Evolutionary conservation across 2,888 invertebrate species (phyloP), one percentile per base, ranked within the genome.

Genomic region (Drosophila ustulata): DNA sequence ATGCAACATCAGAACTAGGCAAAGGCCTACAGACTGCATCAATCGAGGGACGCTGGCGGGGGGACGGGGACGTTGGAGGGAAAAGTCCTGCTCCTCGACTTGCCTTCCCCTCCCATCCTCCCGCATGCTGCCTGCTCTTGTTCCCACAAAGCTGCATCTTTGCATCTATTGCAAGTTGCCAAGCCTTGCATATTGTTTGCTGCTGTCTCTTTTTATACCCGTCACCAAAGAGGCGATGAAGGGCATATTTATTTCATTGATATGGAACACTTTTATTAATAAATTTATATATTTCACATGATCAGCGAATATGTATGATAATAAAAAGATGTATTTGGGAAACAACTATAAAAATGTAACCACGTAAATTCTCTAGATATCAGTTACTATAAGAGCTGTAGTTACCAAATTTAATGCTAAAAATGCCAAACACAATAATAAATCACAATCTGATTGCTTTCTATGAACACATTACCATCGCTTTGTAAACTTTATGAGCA

Each of bases 1-100:
- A 82, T 87, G 88, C 88, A 80, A 72, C 72, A 64, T 51, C 70
- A 49, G 23, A 59, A 63, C 59, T 50, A 43, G 57, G 61, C 59
- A 56, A 61, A 71, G 66, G 67, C 77, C 77, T 77, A 65, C 41
- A 11, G 18, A 66, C 71, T 39, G 32, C 32, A 5, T 61, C 61
- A 28, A 61, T 47, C 25, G 30, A 2, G 52, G 4, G 4, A 6
- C 9, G 7, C 23, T 3, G 3, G 7, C 5, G 1, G 32, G 11
- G 13, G 18, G 13, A 18, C 3, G 28, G 4, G 1, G n/a, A 8
- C 26, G 18, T 18, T 18, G 51, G 28, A 1, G 6, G n/a, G 11
- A 47, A 26, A 32, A 34, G 11, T 39, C 39, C 23, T 7, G 25
- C 45, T 45, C 23, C 1, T 55, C 11, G 28, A 13, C 7, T 9